Evolutionary conservation across 2,113 vertebrate genomes (phyloP), one percentile per base, ranked within the genome.

Genomic region (Phaethornis superciliosus): DNA sequence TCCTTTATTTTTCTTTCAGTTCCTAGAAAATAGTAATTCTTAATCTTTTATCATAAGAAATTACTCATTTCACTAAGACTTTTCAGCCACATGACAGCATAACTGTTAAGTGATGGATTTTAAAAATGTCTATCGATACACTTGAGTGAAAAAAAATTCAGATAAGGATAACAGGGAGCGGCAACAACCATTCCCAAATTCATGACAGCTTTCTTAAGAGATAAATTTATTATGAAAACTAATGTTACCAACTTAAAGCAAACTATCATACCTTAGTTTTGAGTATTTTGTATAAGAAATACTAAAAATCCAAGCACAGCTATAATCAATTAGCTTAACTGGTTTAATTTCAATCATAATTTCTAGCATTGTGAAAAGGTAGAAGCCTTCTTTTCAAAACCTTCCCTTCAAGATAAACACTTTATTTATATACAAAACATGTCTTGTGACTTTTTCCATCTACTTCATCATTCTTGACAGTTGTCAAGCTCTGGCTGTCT

Each of bases 251-350:
- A 44, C 40, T 7, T 56, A 49, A 79, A 32, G 15, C 47, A 70
- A 88, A 54, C 9, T 20, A 10, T 13, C 49, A 1, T 4, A 13
- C 9, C 23, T 76, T 63, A 7, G 2, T 42, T 18, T n/a, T 24
- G 13, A 77, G 8, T 51, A 28, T 59, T 80, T 80, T 67, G 14
- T 27, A 11, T 6, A 58, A 74, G 32, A 68, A 79, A 54, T 26
- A n/a, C 19, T 7, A 7, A 60, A 63, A 80, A 62, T 10, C 16
- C 37, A 55, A 54, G 22, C 14, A 70, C 56, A 81, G 18, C 30
- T 68, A 54, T 4, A 47, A 28, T 33, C 0, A 0, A 44, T 60
- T 72, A n/a, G 21, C 42, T 72, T 55, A 26, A 56, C 7, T 17
- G 6, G 16, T 72, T 71, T 69, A 2, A 86, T 83, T 83, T 80